phyloP scores from a whole-genome alignment of 2,888 invertebrate genomes.

The Melinaea marsaeus region DNA sequence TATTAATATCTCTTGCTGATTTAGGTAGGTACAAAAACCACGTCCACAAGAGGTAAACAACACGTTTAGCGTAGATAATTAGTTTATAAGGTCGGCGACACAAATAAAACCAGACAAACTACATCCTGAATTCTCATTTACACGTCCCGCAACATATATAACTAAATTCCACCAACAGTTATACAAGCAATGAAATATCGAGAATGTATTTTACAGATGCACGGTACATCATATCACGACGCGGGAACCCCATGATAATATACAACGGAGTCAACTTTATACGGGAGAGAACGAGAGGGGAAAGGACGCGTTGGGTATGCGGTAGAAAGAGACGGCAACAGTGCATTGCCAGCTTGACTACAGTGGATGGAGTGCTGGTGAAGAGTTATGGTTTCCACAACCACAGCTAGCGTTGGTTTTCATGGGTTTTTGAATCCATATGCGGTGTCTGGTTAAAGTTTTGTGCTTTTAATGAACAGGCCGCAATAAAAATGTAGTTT shows the following conservation, averaged over 20 bases:
- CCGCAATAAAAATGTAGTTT: too few relatives aligned
- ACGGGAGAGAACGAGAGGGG: slow-evolving; percentile 47
- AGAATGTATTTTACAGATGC: slow-evolving; percentile 38
- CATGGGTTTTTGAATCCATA: not conserved
- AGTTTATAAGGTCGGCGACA: too few relatives aligned
- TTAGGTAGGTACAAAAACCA: too few relatives aligned
- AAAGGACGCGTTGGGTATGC: slow-evolving; percentile 58
- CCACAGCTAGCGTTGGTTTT: slow-evolving; percentile 45
- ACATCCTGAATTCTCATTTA: too few relatives aligned
- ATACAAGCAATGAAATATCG: not conserved
- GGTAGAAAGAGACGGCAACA: slow-evolving; percentile 54
- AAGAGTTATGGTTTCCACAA: slow-evolving; percentile 56
- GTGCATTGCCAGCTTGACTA: slow-evolving; percentile 56
- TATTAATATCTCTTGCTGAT: too few relatives aligned
- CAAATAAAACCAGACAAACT: too few relatives aligned
- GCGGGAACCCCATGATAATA: slow-evolving; percentile 61
- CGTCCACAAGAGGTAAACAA: too few relatives aligned
- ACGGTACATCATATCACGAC: slow-evolving; percentile 50
- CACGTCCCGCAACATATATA: too few relatives aligned
- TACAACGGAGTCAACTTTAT: slow-evolving; percentile 58
- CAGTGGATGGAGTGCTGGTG: slow-evolving; percentile 44
- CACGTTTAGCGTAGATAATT: too few relatives aligned
- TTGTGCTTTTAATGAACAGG: too few relatives aligned
- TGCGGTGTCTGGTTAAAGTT: too few relatives aligned
- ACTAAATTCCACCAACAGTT: not conserved